These are phyloP conservation scores for Campopleginae sp. DNA, from an alignment of 2,888 invertebrate genomes.

Conservation along the genomic window DNA sequence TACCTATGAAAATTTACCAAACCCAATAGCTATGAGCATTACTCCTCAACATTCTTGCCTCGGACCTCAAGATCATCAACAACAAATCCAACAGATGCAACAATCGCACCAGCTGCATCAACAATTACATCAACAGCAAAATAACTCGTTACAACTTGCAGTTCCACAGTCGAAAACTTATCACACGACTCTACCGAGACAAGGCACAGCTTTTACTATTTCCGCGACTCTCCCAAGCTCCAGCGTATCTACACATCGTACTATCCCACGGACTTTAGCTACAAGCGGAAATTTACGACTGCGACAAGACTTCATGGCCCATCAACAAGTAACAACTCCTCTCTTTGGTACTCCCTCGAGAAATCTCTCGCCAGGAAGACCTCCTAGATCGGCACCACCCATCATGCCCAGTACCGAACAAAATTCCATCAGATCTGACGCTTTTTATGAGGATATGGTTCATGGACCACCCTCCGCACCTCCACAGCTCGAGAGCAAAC, in stretches of 20 bases:
- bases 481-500: constrained; percentile 71
- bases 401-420: constrained; percentile 71
- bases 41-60: constrained; percentile 83
- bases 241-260: constrained; percentile 85
- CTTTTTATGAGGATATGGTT: constrained; percentile 78
- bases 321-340: constrained; percentile 76
- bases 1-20: constrained; percentile 81
- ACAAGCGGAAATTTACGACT: constrained; percentile 78
- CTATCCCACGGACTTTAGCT: constrained; percentile 85
- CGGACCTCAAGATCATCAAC: constrained; percentile 9
- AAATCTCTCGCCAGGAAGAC: constrained; percentile 73
- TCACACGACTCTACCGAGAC: constrained; percentile 84
- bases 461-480: constrained; percentile 72
- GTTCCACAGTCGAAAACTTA: constrained; percentile 82
- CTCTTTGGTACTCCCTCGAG: constrained; percentile 76
- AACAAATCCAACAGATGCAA: constrained; percentile 76
- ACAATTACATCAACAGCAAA: constrained; percentile 71
- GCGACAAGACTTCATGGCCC: constrained; percentile 78
- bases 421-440: constrained; percentile 75
- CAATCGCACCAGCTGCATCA: constrained; percentile 72
- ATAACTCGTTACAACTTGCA: constrained; percentile 48
- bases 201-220: constrained; percentile 82
- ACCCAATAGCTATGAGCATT: constrained; percentile 76
- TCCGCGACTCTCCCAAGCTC: constrained; percentile 82
- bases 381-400: constrained; percentile 74